Base-by-base conservation (phyloP, 2,797 vertebrate species). In the Lacerta viridis region DNA sequence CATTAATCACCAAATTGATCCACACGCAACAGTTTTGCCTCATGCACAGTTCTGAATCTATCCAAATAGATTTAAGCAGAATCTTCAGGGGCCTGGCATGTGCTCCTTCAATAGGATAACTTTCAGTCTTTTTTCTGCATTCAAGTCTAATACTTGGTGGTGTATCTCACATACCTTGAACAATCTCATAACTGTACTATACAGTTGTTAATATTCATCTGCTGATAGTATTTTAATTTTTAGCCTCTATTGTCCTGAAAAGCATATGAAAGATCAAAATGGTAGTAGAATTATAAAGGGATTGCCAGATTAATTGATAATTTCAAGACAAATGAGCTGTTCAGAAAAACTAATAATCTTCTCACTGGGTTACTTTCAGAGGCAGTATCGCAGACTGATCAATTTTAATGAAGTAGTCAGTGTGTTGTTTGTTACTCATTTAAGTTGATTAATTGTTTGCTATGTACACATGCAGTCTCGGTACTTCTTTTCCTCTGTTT, bases 401-500 rank as follows among this genome's bases (percentile, higher is more conserved):
- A 82, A 76, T 76, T 76, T 76, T 76, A 83, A 77, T 75, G 39
- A 87, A 75, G 59, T 68, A 87, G 29, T 66, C 59, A 46, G 13
- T 29, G 8, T 76, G 23, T 27, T 76, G 8, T 50, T 76, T 76
- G 23, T 29, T 23, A 20, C n/a, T 76, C 11, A 64, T 82, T 87
- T 64, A 87, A 76, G 29, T 25, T 87, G 59, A n/a, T 76, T 50
- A 83, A 43, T 72, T 75, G 39, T 43, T 82, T 82, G 74, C 69
- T 39, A 46, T 81, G 69, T 75, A 81, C 3, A 43, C 55, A 61
- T 74, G 36, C 7, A 43, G 25, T 11, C 25, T 71, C 7, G 36
- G 8, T 59, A 80, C 29, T 87, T 18, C 29, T 23, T 64, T 46
- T 74, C 43, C 41, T 86, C n/a, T 17, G 6, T 64, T 64, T 64